Evolutionary conservation across 2,113 vertebrate species (phyloP), one percentile per base, ranked within the genome.

Genomic region (Leuciscus idus): DNA sequence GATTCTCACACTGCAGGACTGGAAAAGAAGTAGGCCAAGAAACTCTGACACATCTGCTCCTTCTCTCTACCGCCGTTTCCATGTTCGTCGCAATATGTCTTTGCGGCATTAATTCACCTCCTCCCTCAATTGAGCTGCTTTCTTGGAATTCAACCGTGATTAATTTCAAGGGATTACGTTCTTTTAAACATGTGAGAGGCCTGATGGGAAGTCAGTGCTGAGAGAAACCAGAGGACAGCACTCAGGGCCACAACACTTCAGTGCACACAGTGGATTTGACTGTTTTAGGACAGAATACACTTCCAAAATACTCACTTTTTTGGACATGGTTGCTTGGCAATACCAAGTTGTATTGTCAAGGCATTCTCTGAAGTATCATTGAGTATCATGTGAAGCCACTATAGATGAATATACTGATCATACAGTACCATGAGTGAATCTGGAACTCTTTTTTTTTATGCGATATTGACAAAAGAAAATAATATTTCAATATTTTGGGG

Each of bases 41-140:
- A 89, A 90, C 74, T 87, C 83, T 83, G 81, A 87, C 86, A 89
- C 86, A 89, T 86, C 88, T 86, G 82, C 84, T 87, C 66, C 70
- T 70, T 55, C 83, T 88, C 57, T 72, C 68, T 77, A 82, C 55
- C 78, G 61, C 64, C 23, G 48, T 77, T 84, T 85, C 36, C 59
- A 85, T 90, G 85, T 88, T 88, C 80, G 23, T 76, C 46, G 26
- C 72, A 88, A 48, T 72, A 59, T 43, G 50, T 59, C 72, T 85
- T 70, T 43, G n/a, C 15, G 52, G 9, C 66, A 78, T 75, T 50
- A 87, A 85, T 26, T 78, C 77, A n/a, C 84, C 55, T 61, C 73
- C 84, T 81, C 77, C 80, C 82, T 74, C 43, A 30, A 72, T 74
- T 59, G 78, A 17, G 36, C 61, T 82, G 57, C 23, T 46, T 50